phyloP scores from a whole-genome alignment of 2,113 vertebrate genomes.

The Meles meles region DNA sequence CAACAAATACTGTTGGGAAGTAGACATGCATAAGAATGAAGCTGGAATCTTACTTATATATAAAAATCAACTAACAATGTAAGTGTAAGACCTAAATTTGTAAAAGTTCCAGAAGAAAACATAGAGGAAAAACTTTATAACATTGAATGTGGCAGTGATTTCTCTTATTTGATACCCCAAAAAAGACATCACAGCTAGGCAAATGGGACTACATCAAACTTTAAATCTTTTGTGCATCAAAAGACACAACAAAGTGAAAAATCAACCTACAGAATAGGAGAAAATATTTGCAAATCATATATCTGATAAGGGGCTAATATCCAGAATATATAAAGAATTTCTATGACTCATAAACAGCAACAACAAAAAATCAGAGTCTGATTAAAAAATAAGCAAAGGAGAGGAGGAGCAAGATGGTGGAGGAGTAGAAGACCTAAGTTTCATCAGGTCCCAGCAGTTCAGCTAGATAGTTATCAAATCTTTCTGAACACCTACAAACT shows the following conservation, averaged over 20 bases:
- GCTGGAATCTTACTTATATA: neutral
- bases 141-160: neutral
- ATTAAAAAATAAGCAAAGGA: neutral
- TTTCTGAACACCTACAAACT: too few relatives aligned
- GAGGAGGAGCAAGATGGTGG: too few relatives aligned
- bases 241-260: neutral
- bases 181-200: neutral
- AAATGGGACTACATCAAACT: neutral
- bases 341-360: neutral
- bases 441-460: too few relatives aligned
- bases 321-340: neutral
- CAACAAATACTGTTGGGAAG: neutral
- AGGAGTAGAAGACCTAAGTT: too few relatives aligned
- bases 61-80: neutral
- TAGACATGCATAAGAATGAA: neutral
- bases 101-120: neutral
- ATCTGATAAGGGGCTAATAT: neutral
- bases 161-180: neutral
- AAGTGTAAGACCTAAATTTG: neutral
- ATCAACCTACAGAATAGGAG: neutral
- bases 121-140: neutral
- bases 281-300: neutral
- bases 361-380: neutral
- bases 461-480: too few relatives aligned
- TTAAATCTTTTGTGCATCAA: neutral